phyloP scores from a whole-genome alignment of 2,888 invertebrate genomes.

The Rosalia funebris region DNA sequence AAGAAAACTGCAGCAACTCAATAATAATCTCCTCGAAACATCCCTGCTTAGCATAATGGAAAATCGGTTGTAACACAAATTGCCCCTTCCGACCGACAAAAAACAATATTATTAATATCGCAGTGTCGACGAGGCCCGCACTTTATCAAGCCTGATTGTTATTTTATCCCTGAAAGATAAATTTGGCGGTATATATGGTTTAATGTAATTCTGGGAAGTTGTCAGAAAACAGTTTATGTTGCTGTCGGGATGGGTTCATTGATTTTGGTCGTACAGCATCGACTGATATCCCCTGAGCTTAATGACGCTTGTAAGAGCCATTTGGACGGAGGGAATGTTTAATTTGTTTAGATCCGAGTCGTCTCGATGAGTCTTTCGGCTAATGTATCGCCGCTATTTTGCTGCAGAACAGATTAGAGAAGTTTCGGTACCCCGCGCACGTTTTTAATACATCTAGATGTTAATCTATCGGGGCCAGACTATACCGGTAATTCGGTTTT shows the following conservation, averaged over 20 bases:
- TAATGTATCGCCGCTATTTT: constrained; percentile 37
- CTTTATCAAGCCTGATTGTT: no score
- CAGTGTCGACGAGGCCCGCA: no score
- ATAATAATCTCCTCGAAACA: no score
- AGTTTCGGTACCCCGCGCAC: constrained; percentile 31
- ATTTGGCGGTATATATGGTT: constrained; percentile 17
- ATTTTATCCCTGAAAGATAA: no score
- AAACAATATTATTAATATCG: no score
- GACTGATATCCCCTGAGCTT: constrained; percentile 39
- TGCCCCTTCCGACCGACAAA: no score
- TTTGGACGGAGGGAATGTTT: constrained; percentile 39
- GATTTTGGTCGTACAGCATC: constrained; percentile 25
- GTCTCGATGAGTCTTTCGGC: constrained; percentile 30
- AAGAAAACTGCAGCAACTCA: no score
- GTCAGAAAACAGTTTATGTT: constrained; percentile 32
- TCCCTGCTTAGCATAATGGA: no score
- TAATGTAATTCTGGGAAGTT: constrained; percentile 28
- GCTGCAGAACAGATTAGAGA: constrained; percentile 28
- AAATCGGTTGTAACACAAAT: no score
- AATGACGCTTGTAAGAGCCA: constrained; percentile 45
- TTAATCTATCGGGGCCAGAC: constrained; percentile 34
- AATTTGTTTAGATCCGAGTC: constrained; percentile 39
- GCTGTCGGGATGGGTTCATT: constrained; percentile 24
- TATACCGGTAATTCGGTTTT: constrained; percentile 11
- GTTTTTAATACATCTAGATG: constrained; percentile 41